These are phyloP conservation scores for Caenorhabditis parvicauda DNA, from an alignment of 2,888 invertebrate species.

Conservation along the genomic window DNA sequence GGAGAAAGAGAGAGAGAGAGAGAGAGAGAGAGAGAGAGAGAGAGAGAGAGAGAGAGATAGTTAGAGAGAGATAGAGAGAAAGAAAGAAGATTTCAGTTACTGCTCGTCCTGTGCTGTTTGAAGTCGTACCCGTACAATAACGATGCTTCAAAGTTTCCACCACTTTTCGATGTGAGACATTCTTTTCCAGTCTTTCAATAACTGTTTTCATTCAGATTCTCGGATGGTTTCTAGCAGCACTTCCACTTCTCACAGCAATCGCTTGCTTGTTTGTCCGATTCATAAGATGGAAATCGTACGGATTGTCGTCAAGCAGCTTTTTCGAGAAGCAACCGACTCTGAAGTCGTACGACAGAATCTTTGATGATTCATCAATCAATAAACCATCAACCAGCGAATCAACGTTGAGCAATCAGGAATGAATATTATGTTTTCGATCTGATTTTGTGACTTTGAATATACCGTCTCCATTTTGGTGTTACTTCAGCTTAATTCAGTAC, in stretches of 20 bases:
- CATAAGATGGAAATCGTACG: constrained; percentile 5
- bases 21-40: too few species aligned
- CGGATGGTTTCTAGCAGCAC: constrained; percentile 14
- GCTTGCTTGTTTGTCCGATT: constrained; percentile 4
- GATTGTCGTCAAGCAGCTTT: constrained; percentile 4
- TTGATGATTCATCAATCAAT: too few species aligned
- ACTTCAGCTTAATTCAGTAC: too few species aligned
- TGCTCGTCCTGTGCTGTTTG: constrained; percentile 10
- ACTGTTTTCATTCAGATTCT: constrained; percentile 7
- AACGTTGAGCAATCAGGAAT: too few species aligned
- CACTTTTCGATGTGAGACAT: constrained; percentile 12
- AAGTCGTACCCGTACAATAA: constrained; percentile 13
- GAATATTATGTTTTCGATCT: too few species aligned
- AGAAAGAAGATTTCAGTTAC: neutral
- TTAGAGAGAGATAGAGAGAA: too few species aligned
- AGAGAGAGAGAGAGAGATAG: neutral
- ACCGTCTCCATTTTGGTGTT: too few species aligned
- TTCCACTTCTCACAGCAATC: constrained; percentile 14
- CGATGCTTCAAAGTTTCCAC: constrained; percentile 8
- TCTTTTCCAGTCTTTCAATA: neutral
- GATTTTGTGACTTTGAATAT: too few species aligned
- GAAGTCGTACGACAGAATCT: constrained; percentile 12
- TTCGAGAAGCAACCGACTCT: constrained; percentile 22
- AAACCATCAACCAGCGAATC: too few species aligned
- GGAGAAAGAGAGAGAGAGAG: too few species aligned